Percentiles rank a stretch among this genome's conserved stretches.
Evolutionary conservation across 2,888 invertebrate genomes (phyloP).

Genomic region (Cephus pygmeus): DNA sequence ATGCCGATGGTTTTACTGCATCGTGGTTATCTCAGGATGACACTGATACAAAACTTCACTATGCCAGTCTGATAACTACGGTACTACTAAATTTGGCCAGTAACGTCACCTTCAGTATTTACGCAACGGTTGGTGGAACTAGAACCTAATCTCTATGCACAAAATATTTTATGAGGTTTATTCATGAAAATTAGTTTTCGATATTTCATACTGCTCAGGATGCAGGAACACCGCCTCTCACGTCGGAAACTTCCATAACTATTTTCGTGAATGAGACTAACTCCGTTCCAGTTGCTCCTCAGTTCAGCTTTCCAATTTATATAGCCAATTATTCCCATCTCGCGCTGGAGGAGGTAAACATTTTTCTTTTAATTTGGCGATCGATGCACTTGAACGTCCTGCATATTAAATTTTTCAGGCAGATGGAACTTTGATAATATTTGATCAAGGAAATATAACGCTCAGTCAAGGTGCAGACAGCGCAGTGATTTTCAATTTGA

Average conservation of each 20-base stretch:
- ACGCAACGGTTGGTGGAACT: constrained; percentile 28
- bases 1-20: constrained; percentile 25
- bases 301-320: constrained; percentile 36
- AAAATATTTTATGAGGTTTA: background rate
- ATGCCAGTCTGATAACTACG: constrained; percentile 29
- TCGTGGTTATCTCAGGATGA: constrained; percentile 23
- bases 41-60: constrained; percentile 29
- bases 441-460: constrained; percentile 24
- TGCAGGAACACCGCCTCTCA: constrained; percentile 25
- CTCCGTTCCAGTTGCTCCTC: constrained; percentile 24
- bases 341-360: constrained; percentile 26
- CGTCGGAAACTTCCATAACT: constrained; percentile 24
- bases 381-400: background rate
- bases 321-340: constrained; percentile 30
- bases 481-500: constrained; percentile 12
- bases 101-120: constrained; percentile 30
- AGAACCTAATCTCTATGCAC: background rate
- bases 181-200: background rate
- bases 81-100: constrained; percentile 24
- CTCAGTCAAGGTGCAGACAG: constrained; percentile 22
- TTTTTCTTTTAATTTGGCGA: background rate
- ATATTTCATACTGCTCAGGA: constrained; percentile 29
- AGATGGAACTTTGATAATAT: constrained; percentile 21
- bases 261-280: constrained; percentile 32
- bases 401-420: constrained; percentile 19